Evolutionary conservation across 2,113 vertebrate genomes (phyloP).

Genomic region (Gobiocypris rarus): DNA sequence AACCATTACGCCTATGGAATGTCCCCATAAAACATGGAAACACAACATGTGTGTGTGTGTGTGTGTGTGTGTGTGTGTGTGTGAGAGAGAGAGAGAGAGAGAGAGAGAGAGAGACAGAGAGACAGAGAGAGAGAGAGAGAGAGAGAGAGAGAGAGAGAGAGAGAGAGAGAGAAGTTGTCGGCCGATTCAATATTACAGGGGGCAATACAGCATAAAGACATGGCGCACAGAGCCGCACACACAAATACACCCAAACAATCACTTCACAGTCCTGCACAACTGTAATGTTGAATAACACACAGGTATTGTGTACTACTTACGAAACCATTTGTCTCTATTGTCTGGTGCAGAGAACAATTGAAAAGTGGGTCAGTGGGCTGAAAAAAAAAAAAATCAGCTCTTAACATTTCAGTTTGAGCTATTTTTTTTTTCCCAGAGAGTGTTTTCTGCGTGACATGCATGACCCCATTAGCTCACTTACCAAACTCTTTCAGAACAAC

Average conservation of each 20-base stretch:
- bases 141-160: too few species aligned
- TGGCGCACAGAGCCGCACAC: slow-evolving; percentile 51
- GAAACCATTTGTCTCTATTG: slow-evolving; percentile 76
- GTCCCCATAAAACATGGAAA: too few species aligned
- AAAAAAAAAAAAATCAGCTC: slow-evolving; percentile 67
- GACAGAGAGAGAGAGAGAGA: too few species aligned
- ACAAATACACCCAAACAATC: slow-evolving; percentile 60
- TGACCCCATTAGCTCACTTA: slow-evolving; percentile 43
- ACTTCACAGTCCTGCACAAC: slow-evolving; percentile 65
- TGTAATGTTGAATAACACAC: slow-evolving; percentile 73
- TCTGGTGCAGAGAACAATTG: slow-evolving; percentile 76
- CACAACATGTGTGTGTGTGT: too few species aligned
- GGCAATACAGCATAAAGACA: slow-evolving; percentile 57
- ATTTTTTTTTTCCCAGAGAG: slow-evolving; percentile 64
- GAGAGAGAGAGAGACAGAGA: too few species aligned
- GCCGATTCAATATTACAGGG: slow-evolving; percentile 16
- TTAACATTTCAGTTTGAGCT: slow-evolving; percentile 71
- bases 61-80: too few species aligned
- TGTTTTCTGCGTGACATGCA: slow-evolving; percentile 40
- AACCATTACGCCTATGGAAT: too few species aligned
- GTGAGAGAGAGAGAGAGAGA: too few species aligned
- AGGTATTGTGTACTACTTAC: slow-evolving; percentile 77
- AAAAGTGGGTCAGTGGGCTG: slow-evolving; percentile 82
- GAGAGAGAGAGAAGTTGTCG: too few species aligned
- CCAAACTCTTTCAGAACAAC: slow-evolving; percentile 6